Conservation (phyloP, 64 coral and sea anemone genomes). For the Pocillopora damicornis region DNA sequence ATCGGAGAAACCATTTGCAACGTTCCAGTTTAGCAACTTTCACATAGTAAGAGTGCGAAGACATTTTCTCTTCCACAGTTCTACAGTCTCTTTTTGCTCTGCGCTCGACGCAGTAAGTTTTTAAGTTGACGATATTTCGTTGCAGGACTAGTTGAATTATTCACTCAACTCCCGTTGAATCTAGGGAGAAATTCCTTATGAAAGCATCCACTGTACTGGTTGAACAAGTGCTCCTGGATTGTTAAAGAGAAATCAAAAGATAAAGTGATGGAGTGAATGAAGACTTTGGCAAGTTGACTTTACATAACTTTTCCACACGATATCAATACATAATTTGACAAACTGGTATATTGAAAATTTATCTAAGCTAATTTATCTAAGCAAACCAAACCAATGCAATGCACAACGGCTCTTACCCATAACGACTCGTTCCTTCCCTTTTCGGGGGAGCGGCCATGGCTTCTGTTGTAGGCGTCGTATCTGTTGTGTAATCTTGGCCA, state of each 20-base stretch:
- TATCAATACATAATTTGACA: not conserved
- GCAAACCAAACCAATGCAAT: too few species aligned
- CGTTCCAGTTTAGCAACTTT: too few species aligned
- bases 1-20: too few species aligned
- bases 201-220: not conserved
- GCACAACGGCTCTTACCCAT: not conserved
- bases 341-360: too few species aligned
- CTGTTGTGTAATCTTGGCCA: not conserved
- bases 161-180: conserved; percentile 23
- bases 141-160: not conserved
- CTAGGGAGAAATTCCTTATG: not conserved
- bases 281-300: too few species aligned
- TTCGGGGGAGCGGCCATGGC: not conserved
- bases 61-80: too few species aligned
- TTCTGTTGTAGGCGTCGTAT: not conserved
- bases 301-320: too few species aligned
- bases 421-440: not conserved
- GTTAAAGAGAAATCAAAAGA: not conserved
- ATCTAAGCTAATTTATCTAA: too few species aligned
- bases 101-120: too few species aligned
- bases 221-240: conserved; percentile 6
- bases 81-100: too few species aligned
- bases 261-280: not conserved
- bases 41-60: too few species aligned
- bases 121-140: too few species aligned